A percentile compares a stretch with the other conserved stretches of the same genome.
Conservation (phyloP, 1,140 invertebrate species). For the Sesamia nonagrioides region DNA sequence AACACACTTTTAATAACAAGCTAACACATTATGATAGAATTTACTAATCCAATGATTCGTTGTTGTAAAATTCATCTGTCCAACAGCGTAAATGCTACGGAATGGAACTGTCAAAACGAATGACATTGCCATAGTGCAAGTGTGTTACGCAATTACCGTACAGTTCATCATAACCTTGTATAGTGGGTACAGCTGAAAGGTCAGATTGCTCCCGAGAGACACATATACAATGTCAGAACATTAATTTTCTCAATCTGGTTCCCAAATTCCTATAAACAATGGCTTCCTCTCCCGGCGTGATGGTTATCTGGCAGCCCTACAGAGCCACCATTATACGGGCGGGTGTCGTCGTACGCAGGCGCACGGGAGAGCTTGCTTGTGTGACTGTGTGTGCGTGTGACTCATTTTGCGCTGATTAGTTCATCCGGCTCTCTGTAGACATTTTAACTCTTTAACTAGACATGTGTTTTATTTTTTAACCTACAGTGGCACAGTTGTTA, state of each 20-base stretch:
- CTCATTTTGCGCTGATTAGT: conserved; percentile 78
- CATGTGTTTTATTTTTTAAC: conserved; percentile 47
- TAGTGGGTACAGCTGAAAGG: no score
- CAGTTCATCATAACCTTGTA: no score
- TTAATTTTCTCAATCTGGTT: neutral
- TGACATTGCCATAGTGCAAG: no score
- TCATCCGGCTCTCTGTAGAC: conserved; percentile 79
- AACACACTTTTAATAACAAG: no score
- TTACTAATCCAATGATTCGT: no score
- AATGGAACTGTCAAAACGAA: no score
- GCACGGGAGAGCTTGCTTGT: conserved; percentile 37
- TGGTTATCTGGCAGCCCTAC: conserved; percentile 39
- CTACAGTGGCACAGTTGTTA: neutral
- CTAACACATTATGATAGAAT: no score
- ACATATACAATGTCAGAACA: neutral
- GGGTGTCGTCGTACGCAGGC: conserved; percentile 39
- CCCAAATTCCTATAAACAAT: conserved; percentile 11
- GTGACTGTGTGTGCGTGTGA: conserved; percentile 65
- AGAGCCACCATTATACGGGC: conserved; percentile 41
- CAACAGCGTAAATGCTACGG: no score
- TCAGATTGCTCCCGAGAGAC: no score
- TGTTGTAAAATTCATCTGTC: no score
- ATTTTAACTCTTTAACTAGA: conserved; percentile 71
- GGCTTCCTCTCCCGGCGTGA: neutral
- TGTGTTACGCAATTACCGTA: no score